Base-by-base conservation (phyloP, 2,113 vertebrate species). In the Nerophis ophidion region DNA sequence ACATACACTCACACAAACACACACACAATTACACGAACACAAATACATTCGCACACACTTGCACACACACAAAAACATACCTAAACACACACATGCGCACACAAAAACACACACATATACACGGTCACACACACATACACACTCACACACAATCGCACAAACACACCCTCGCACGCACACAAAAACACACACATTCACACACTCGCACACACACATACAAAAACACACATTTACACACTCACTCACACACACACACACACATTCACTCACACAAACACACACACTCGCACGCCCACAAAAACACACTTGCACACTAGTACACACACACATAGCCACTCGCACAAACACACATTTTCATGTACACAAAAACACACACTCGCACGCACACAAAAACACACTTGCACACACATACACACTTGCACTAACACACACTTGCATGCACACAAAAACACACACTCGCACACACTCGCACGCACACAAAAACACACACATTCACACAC, bases 331-430 rank as follows among this genome's bases (percentile, higher is more conserved):
- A 53, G n/a, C n/a, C 61, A 67, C 54, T 54, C 15, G 38, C 65
- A 72, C n/a, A 63, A 8, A 19, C 42, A 26, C 68, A 44, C 79
- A 72, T 84, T 81, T n/a, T n/a, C n/a, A n/a, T n/a, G n/a, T n/a
- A n/a, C n/a, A n/a, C n/a, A n/a, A n/a, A n/a, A n/a, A 26, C 26
- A 26, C 26, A 26, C 26, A 26, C 26, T 3, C 26, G 4, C 26
- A 26, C 26, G 4, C 26, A 26, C 26, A 26, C 26, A 26, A 2
- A 26, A 2, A 26, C 26, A 26, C 26, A 26, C 26, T n/a, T n/a
- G 4, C 26, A 26, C 26, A 26, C 26, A 26, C 26, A 26, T 4
- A 26, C 67, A 70, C 60, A 65, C 54, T 57, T 33, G 26, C 63
- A 57, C 60, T 33, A 49, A 45, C 45, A 36, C 54, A 17, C 60